These are phyloP conservation scores for Cyclargus thomasi DNA, from an alignment of 1,140 invertebrate species.

Conservation along the genomic window DNA sequence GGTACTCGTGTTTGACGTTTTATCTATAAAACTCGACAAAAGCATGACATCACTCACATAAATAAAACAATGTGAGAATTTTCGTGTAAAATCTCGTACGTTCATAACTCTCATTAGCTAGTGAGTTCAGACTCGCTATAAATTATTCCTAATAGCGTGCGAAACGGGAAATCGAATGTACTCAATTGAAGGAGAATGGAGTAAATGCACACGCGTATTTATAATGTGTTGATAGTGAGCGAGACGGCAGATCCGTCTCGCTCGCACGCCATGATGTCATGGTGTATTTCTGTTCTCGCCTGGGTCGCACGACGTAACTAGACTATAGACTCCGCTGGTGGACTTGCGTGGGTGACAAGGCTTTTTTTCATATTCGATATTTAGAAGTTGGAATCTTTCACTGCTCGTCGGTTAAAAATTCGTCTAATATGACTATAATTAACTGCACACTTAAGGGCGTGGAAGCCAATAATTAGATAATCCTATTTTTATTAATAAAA, in stretches of 20 bases:
- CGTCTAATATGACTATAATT: too few relatives aligned
- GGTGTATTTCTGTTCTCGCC: constrained; percentile 65
- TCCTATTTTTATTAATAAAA: too few relatives aligned
- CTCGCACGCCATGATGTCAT: constrained; percentile 71
- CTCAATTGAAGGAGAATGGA: constrained; percentile 49
- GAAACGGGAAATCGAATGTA: constrained; percentile 13
- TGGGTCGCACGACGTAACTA: constrained; percentile 53
- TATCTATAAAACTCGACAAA: constrained; percentile 22
- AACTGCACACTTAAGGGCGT: too few relatives aligned
- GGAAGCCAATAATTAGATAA: too few relatives aligned
- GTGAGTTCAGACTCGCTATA: not conserved
- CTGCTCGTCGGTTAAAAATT: too few relatives aligned
- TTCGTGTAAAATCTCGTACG: constrained; percentile 16
- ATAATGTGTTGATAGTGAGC: constrained; percentile 45
- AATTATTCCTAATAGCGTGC: not conserved
- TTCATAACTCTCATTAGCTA: not conserved
- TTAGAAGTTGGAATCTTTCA: not conserved
- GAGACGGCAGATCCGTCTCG: constrained; percentile 38
- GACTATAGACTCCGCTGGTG: constrained; percentile 33
- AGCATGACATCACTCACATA: constrained; percentile 19
- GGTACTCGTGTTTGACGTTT: constrained; percentile 20
- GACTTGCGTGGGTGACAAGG: not conserved
- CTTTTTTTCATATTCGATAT: not conserved
- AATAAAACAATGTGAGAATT: constrained; percentile 16
- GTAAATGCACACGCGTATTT: constrained; percentile 65